phyloP scores from a whole-genome alignment of 2,888 invertebrate species.

The Amphipoea oculea region DNA sequence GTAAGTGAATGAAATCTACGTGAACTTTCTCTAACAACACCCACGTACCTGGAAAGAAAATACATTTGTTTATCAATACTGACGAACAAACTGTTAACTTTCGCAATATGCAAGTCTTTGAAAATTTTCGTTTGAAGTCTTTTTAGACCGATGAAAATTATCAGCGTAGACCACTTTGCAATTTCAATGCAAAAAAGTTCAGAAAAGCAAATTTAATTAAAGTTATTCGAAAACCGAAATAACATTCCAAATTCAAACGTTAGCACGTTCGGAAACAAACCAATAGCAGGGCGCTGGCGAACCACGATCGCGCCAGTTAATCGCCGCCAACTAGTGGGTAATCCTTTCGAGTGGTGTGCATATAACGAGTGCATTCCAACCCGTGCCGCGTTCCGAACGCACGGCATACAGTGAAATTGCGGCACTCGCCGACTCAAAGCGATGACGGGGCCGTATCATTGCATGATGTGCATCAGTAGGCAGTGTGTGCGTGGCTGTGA shows the following conservation, averaged over 20 bases:
- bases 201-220: conserved; percentile 71
- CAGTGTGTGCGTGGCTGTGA: conserved; percentile 65
- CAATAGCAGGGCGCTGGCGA: conserved; percentile 78
- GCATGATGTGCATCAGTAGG: conserved; percentile 79
- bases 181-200: conserved; percentile 50
- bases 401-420: conserved; percentile 81
- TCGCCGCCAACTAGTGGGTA: conserved; percentile 87
- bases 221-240: conserved; percentile 72
- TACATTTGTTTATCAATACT: conserved; percentile 60
- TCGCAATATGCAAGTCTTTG: conserved; percentile 2
- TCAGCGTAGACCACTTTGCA: conserved; percentile 17
- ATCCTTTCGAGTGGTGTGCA: conserved; percentile 88
- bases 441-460: conserved; percentile 84
- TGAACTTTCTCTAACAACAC: conserved; percentile 84
- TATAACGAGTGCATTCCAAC: conserved; percentile 85
- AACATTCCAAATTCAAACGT: conserved; percentile 78
- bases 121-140: background rate
- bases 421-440: conserved; percentile 83
- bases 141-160: conserved; percentile 17
- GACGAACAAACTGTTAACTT: conserved; percentile 31
- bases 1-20: conserved; percentile 81
- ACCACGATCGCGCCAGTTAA: conserved; percentile 85
- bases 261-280: conserved; percentile 81
- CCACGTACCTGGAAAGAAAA: conserved; percentile 86
- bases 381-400: conserved; percentile 75